A percentile compares a stretch with the other conserved stretches of the same genome.
These are phyloP conservation scores for Exephanes ischioxanthus DNA, from an alignment of 2,888 invertebrate species.

Conservation along the genomic window DNA sequence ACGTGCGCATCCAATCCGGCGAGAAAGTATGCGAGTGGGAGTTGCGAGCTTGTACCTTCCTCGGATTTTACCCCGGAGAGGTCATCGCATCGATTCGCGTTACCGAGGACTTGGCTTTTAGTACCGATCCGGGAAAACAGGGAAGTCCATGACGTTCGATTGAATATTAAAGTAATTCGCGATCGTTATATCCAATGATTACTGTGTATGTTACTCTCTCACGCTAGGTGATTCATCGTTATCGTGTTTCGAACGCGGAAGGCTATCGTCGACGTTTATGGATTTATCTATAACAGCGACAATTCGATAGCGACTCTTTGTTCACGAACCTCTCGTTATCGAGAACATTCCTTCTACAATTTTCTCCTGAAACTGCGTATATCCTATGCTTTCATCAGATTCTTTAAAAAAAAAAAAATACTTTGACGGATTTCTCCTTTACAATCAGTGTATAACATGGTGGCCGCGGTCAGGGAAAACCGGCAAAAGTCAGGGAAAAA, in stretches of 20 bases:
- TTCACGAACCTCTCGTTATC: not conserved
- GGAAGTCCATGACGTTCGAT: slow-evolving; percentile 12
- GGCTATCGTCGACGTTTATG: slow-evolving; percentile 2
- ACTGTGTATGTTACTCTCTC: not conserved
- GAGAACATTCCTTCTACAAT: too few species aligned
- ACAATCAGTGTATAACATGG: too few species aligned
- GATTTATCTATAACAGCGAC: not conserved
- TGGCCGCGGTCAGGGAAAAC: too few species aligned
- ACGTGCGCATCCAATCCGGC: not conserved
- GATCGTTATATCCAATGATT: slow-evolving; percentile 47
- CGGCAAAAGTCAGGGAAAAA: too few species aligned
- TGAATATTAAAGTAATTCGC: slow-evolving; percentile 42
- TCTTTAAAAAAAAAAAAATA: not conserved
- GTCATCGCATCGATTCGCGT: slow-evolving; percentile 36
- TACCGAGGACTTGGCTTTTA: slow-evolving; percentile 24
- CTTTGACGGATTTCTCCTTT: too few species aligned
- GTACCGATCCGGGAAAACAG: slow-evolving; percentile 32
- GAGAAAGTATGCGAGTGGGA: slow-evolving; percentile 25
- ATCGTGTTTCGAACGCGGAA: not conserved
- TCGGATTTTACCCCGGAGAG: slow-evolving; percentile 46
- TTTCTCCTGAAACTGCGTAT: too few species aligned
- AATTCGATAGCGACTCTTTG: not conserved
- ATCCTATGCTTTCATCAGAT: not conserved
- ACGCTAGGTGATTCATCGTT: slow-evolving; percentile 21
- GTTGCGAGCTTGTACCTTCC: slow-evolving; percentile 33